Base-by-base conservation (phyloP, 2,888 invertebrate species). In the Hermodice carunculata region DNA sequence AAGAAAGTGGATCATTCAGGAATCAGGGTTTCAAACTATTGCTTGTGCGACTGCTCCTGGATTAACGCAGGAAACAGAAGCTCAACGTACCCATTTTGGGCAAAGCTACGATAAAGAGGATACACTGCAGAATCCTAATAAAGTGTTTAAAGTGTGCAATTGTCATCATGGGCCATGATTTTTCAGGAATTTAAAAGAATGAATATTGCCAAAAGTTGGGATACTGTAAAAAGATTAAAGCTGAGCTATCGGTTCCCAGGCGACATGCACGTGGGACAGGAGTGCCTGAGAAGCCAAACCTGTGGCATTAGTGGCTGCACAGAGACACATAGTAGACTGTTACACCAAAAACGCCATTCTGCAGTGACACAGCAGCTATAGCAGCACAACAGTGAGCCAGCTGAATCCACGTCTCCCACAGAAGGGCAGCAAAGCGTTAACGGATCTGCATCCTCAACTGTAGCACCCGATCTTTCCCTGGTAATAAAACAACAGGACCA, bases 171-270 rank as follows among this genome's bases (percentile, higher is more conserved):
- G 44, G 4, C 22, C 65, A 24, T 65, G 61, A 53, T 5, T 26
- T 65, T 53, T 66, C 5, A 28, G 1, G 26, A 48, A 24, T 66
- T 66, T 24, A 65, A 46, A 31, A 14, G 24, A 19, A 17, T 54
- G 24, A 26, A 17, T 6, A 24, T 64, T 6, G 28, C 28, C 24
- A 14, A 65, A 22, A 26, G 66, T 19, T 66, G 64, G 66, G 52
- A 57, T 3, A 22, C 24, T 17, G 66, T 64, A 5, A 62, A 66
- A 46, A 22, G 28, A 14, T 11, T 26, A 1, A 34, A 51, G 29
- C 31, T 58, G 17, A 66, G 56, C 31, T 66, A 29, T 44, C 4
- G 61, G 19, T 66, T 63, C 34, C 54, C 66, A 2, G 56, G 56
- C 44, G 17, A 34, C 6, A 22, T n/a, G n/a, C 65, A 65, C 26